These are phyloP conservation scores for Hystrix cristata DNA, from an alignment of 2,113 vertebrate species.

Conservation along the genomic window DNA sequence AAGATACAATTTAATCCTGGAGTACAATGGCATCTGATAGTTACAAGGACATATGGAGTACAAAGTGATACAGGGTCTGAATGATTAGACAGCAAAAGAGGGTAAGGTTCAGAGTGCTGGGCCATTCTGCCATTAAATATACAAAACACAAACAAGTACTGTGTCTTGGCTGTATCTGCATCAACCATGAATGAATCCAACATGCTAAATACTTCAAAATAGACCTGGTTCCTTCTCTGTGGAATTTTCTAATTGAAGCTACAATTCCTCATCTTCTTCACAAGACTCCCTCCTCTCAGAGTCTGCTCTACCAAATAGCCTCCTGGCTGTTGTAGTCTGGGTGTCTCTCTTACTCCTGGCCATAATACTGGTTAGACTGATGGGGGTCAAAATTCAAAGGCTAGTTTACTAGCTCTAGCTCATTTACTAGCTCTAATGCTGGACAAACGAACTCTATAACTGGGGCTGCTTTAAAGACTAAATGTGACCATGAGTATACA, in stretches of 20 bases:
- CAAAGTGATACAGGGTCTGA: not conserved
- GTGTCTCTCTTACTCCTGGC: not conserved
- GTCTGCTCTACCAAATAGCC: not conserved
- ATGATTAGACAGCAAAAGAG: not conserved
- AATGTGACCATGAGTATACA: not conserved
- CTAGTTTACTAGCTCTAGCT: not conserved
- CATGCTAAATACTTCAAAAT: accelerated
- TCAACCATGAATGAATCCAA: accelerated
- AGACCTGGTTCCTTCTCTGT: not conserved
- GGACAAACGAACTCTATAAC: not conserved
- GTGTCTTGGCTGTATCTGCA: not conserved
- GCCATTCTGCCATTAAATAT: not conserved
- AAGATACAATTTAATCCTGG: not conserved
- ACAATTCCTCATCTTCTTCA: not conserved
- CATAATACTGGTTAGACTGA: not conserved
- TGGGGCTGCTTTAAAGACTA: not conserved
- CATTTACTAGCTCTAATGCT: not conserved
- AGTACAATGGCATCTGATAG: not conserved
- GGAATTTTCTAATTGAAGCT: not conserved
- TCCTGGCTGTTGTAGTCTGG: not conserved
- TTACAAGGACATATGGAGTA: not conserved
- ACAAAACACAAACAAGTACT: not conserved
- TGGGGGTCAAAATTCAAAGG: not conserved
- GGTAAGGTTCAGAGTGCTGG: not conserved
- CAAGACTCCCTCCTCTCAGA: not conserved